A percentile compares a stretch with the other conserved stretches of the same genome.
Evolutionary conservation across 2,888 invertebrate species (phyloP).

Genomic region (Caenorhabditis sp.): DNA sequence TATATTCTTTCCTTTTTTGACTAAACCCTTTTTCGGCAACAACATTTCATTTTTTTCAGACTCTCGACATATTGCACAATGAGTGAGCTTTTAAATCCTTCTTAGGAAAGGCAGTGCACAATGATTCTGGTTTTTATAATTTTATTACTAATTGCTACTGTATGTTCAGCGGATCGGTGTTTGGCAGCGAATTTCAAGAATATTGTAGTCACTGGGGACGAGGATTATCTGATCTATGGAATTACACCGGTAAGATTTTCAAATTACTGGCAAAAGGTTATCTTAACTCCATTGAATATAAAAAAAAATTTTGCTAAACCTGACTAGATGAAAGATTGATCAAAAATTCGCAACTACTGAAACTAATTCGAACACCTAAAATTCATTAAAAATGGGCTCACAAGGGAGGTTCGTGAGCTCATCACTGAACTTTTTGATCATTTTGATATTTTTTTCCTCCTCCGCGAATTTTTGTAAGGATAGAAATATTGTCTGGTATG

Average conservation of each 20-base stretch:
- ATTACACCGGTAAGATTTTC: slow-evolving; percentile 41
- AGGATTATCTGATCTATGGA: slow-evolving; percentile 47
- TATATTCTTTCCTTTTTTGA: not conserved
- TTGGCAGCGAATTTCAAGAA: slow-evolving; percentile 27
- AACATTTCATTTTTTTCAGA: slow-evolving; percentile 3
- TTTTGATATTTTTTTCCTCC: no score
- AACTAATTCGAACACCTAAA: no score
- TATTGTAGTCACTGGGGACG: slow-evolving; percentile 23
- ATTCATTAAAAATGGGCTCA: no score
- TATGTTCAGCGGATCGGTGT: slow-evolving; percentile 18
- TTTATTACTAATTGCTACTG: not conserved
- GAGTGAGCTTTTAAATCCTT: slow-evolving; percentile 17
- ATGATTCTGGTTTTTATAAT: not conserved
- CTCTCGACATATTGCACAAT: not conserved
- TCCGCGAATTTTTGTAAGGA: no score
- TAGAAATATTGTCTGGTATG: no score
- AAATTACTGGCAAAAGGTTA: no score
- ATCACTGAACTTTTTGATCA: no score
- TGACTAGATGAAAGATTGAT: no score
- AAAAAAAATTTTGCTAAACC: no score
- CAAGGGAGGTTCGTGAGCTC: no score
- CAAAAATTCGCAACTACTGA: no score
- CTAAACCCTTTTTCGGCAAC: not conserved
- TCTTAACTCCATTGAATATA: no score
- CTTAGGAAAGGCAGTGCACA: slow-evolving; percentile 6